These are phyloP conservation scores for Zootermopsis nevadensis DNA, from an alignment of 2,888 invertebrate species.

Conservation along the genomic window DNA sequence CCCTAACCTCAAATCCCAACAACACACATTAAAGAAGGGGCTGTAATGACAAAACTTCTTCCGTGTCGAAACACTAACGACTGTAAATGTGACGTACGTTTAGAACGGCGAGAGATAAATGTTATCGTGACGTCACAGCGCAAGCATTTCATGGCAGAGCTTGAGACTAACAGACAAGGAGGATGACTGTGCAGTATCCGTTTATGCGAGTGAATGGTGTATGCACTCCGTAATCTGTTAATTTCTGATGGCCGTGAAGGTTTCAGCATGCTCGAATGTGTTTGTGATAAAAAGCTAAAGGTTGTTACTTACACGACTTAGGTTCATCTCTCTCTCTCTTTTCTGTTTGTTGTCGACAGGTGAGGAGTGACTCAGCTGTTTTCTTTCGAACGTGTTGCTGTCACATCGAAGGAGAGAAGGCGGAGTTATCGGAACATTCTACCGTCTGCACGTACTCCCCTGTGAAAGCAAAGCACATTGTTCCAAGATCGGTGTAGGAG, in stretches of 20 bases:
- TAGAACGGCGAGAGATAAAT: conserved; percentile 5
- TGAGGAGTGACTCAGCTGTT: conserved; percentile 32
- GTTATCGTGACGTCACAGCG: conserved; percentile 33
- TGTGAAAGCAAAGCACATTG: background rate
- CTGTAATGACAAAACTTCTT: background rate
- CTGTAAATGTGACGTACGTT: background rate
- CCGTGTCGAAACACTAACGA: background rate
- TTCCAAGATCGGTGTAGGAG: background rate
- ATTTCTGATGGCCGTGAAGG: background rate
- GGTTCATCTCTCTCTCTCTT: background rate
- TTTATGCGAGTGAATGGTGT: background rate
- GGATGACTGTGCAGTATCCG: conserved; percentile 13
- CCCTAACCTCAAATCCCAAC: too few species aligned
- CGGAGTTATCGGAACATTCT: background rate
- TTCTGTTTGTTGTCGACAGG: background rate
- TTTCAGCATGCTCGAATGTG: background rate
- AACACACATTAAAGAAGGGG: background rate
- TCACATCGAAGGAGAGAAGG: background rate
- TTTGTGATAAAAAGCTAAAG: too few species aligned
- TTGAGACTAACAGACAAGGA: background rate
- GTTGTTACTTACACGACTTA: background rate
- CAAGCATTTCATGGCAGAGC: conserved; percentile 18
- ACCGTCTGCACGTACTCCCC: background rate
- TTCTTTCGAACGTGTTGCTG: background rate
- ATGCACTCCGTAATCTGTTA: background rate